phyloP scores from a whole-genome alignment of 2,888 invertebrate species.

The Volucella zonaria region DNA sequence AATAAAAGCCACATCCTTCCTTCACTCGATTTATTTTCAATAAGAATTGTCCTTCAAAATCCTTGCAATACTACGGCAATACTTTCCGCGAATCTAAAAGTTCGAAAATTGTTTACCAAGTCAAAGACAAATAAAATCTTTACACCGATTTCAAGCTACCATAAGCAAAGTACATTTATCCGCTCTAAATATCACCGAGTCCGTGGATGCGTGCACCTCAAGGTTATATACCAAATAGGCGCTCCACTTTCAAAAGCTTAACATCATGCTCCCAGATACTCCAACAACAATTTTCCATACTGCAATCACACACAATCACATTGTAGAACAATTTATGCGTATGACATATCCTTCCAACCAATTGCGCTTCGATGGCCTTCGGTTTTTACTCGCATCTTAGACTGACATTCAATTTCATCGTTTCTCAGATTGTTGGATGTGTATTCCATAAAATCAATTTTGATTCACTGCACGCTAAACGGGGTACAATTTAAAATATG shows the following conservation, averaged over 20 bases:
- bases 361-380: neutral
- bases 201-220: constrained; percentile 31
- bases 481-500: constrained; percentile 50
- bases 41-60: constrained; percentile 42
- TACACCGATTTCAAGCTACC: constrained; percentile 21
- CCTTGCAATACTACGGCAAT: constrained; percentile 18
- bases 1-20: neutral
- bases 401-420: constrained; percentile 56
- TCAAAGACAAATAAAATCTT: constrained; percentile 1
- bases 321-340: constrained; percentile 64
- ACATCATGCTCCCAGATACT: constrained; percentile 33
- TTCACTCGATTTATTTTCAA: constrained; percentile 31
- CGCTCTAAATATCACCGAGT: constrained; percentile 61
- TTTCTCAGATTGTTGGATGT: constrained; percentile 35
- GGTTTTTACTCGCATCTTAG: constrained; percentile 17
- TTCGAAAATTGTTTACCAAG: neutral
- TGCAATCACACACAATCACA: constrained; percentile 23
- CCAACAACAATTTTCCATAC: constrained; percentile 50
- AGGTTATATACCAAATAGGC: constrained; percentile 30
- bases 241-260: constrained; percentile 22
- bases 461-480: constrained; percentile 31
- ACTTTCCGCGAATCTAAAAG: constrained; percentile 1
- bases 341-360: constrained; percentile 48
- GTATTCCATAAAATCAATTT: constrained; percentile 48
- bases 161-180: constrained; percentile 39